A percentile compares a stretch with the other conserved stretches of the same genome.
phyloP scores from a whole-genome alignment of 2,797 vertebrate genomes.

The Gadopsis marmoratus region DNA sequence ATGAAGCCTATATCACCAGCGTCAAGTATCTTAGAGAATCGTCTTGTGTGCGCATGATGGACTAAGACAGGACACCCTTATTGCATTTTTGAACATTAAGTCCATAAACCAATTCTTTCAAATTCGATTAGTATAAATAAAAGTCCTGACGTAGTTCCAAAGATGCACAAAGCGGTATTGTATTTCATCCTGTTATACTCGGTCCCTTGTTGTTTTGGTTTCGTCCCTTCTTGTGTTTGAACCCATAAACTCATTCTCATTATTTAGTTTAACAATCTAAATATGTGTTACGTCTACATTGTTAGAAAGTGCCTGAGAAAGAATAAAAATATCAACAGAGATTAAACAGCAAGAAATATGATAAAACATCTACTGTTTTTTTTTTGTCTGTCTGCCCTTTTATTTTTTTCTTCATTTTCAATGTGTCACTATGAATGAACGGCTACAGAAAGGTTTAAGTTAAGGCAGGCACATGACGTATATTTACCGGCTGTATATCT shows the following conservation, averaged over 20 bases:
- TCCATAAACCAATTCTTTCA: slow-evolving; percentile 32
- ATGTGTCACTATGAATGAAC: background rate
- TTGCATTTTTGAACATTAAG: slow-evolving; percentile 25
- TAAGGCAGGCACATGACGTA: too few species aligned
- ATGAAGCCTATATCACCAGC: background rate
- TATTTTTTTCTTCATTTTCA: background rate
- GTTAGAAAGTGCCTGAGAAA: background rate
- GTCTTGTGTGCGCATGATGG: background rate
- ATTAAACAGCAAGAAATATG: background rate
- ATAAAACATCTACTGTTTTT: background rate
- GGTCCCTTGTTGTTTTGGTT: background rate
- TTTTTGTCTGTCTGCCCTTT: background rate
- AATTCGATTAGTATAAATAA: slow-evolving; percentile 26
- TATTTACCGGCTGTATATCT: too few species aligned
- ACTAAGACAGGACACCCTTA: slow-evolving; percentile 8
- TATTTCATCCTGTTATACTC: background rate
- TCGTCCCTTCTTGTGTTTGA: background rate
- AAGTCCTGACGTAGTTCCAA: background rate
- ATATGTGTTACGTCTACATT: background rate
- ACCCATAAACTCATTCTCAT: background rate
- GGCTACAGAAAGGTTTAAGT: background rate
- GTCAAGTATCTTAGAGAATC: background rate
- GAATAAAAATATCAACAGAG: background rate
- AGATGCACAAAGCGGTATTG: background rate
- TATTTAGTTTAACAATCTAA: background rate